phyloP scores from a whole-genome alignment of 2,888 invertebrate genomes.

The Brachylomia viminalis region DNA sequence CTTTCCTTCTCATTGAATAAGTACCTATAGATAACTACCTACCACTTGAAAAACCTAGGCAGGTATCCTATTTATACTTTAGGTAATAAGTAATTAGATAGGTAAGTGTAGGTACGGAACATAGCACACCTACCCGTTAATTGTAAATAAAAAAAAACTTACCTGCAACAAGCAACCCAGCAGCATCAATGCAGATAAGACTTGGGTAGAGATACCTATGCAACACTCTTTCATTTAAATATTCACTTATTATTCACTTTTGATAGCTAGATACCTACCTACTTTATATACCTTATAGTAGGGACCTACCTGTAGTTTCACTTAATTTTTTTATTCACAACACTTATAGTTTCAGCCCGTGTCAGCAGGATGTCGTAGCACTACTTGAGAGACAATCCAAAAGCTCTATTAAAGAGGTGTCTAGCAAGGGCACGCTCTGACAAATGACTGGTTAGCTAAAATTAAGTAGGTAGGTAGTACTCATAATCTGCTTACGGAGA shows the following conservation, averaged over 20 bases:
- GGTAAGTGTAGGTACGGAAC: background rate
- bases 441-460: slow-evolving; percentile 25
- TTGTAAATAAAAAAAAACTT: background rate
- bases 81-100: background rate
- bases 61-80: background rate
- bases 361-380: background rate
- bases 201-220: background rate
- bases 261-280: background rate
- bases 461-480: background rate
- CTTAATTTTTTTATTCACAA: background rate
- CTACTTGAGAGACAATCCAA: background rate
- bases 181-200: background rate
- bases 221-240: background rate
- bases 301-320: background rate
- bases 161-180: background rate
- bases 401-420: background rate
- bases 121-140: background rate
- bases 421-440: background rate
- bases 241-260: slow-evolving; percentile 16
- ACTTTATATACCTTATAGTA: background rate
- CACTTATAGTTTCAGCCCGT: background rate
- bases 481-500: slow-evolving; percentile 12
- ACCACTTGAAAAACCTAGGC: background rate
- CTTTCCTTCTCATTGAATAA: background rate
- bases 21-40: background rate